Base-by-base conservation (phyloP, 2,888 invertebrate species). In the Theretra japonica region DNA sequence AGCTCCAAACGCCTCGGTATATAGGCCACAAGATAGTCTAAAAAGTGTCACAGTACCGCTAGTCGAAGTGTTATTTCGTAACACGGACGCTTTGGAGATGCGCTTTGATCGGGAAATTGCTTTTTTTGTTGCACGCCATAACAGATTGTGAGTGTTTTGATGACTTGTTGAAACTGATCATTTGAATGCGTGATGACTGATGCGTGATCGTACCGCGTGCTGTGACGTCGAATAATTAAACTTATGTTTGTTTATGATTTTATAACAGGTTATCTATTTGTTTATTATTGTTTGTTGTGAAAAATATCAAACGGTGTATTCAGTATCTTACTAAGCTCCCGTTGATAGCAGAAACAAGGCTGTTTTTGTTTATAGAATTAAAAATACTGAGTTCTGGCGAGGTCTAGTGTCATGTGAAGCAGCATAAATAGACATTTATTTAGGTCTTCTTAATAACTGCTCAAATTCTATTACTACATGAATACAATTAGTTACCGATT, bases 21-120 rank as follows among this genome's bases (percentile, higher is more conserved):
- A 82, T 83, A 83, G 83, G 83, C 79, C 82, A 82, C 77, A 80
- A 77, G 79, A 79, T 80, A 75, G 74, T 78, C 76, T 82, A 80
- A 82, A 85, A 80, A 82, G 79, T 81, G 73, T 75, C 68, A 69
- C 69, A 71, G 70, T 73, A 71, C 65, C 73, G 70, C 60, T 74
- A 76, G 71, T 73, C 75, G 75, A 77, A 74, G 75, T 75, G 74
- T 70, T 74, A 73, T 83, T 83, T 75, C 80, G 80, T 80, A 83
- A 82, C 76, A 15, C 33, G 17, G 28, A 25, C 77, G 75, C 81
- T 74, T 48, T 59, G 53, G 60, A 69, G 69, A 65, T 71, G 69
- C 60, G 70, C 50, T 71, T 70, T 33, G 71, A 73, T 59, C 71
- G 58, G 73, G 77, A 75, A 80, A 77, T 78, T 68, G 62, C 53